Evolutionary conservation across 2,797 vertebrate genomes (phyloP), one percentile per base, ranked within the genome.

Genomic region (Poeciliopsis turneri): DNA sequence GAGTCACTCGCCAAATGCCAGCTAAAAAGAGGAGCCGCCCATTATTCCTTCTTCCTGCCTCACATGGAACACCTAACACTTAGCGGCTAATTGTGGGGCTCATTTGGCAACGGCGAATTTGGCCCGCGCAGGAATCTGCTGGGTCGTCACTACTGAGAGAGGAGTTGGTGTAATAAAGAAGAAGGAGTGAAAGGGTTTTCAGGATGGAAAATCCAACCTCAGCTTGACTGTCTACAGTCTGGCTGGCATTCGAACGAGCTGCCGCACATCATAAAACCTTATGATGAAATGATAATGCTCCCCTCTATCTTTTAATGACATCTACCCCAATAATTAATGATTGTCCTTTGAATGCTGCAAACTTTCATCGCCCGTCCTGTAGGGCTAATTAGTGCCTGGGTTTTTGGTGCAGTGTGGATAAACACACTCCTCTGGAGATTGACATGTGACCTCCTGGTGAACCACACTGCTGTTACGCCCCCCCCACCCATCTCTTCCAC

Each of bases 361-460:
- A 72, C 46, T 47, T 73, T 16, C 57, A 80, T 70, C 53, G 23
- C 72, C 11, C 0, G 20, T 18, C 68, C 78, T 12, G 2, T 8
- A 5, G 18, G 72, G 80, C 55, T 51, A 77, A 75, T 81, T 77
- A 18, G 74, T 4, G 25, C 5, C 30, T 72, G 68, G 0, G 20
- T 0, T 25, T 11, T 77, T 47, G 68, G 18, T 43, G 49, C 55
- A 8, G 51, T 43, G 68, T 53, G 73, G 25, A 4, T 86, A 69
- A 77, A 86, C 74, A 59, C 77, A 78, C 82, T 77, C 68, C 55
- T 75, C 73, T 39, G 36, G 57, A 79, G 82, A 81, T 75, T 82
- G 90, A 88, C 86, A 87, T 64, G 77, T 87, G 87, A 93, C 89
- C 90, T 87, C 83, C 20, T 1, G 25, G 23, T 92, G 92, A 94